Evolutionary conservation across 2,113 vertebrate species (phyloP), one percentile per base, ranked within the genome.

Genomic region (Scomber colias): DNA sequence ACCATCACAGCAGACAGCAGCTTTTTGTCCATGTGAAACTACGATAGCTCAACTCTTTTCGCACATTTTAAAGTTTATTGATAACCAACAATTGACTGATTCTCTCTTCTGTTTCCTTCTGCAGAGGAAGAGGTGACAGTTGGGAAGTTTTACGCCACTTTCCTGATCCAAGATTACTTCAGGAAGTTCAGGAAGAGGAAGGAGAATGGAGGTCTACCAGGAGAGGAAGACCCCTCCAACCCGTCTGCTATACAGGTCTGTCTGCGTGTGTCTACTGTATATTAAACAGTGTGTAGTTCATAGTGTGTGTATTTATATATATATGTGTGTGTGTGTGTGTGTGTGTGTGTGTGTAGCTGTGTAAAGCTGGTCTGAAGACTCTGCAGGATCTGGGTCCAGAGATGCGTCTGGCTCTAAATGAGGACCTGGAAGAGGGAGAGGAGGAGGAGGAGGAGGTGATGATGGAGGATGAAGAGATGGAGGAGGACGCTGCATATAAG

Each of bases 131-230:
- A 99, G 72, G 97, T 99, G 83, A 99, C 98, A 0, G 97, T 99
- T 8, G 98, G 98, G 1, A 99, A 99, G 92, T 99, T 99, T 90
- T 99, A 99, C 0, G 98, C 98, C 0, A 99, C 97, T 0, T 99
- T 99, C 93, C 95, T 99, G 80, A 99, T 99, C 88, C 98, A 99
- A 91, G 98, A 99, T 81, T 97, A 99, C 72, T 99, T 99, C 92
- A 94, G 97, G 75, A 99, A 99, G 93, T 99, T 99, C 90, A 96
- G 98, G 77, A 99, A 98, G 81, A 97, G 97, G 71, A 98, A 99
- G 77, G 97, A 98, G 90, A 91, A 77, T 11, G 93, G 91, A 49
- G 92, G 93, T 19, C 83, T 95, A 50, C 65, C 88, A 0, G 93
- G 86, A 45, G 94, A 94, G 57, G 51, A 85, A 0, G 92, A 94